A percentile compares a stretch with the other conserved stretches of the same genome.
phyloP scores from a whole-genome alignment of 2,797 vertebrate species.

The Diglossa cyanea region DNA sequence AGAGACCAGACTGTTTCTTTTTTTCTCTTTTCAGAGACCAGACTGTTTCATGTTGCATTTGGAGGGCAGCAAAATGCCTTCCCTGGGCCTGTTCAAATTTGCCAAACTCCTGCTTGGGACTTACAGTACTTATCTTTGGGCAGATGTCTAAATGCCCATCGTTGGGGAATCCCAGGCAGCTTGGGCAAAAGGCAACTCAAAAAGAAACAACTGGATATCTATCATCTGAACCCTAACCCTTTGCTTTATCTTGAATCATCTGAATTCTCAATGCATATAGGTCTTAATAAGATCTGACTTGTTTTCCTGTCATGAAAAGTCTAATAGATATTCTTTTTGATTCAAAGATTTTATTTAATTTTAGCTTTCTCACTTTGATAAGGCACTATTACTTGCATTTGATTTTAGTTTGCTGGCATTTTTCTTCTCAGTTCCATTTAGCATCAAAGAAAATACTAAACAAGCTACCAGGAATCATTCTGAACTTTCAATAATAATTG shows the following conservation, averaged over 20 bases:
- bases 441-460: neutral
- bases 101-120: neutral
- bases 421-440: neutral
- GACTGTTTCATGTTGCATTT: neutral
- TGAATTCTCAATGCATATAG: neutral
- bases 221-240: neutral
- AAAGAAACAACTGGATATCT: neutral
- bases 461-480: neutral
- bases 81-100: neutral
- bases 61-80: neutral
- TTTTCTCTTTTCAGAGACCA: too few relatives aligned
- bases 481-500: neutral
- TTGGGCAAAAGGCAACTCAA: neutral
- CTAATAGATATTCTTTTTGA: neutral
- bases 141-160: neutral
- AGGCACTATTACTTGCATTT: neutral
- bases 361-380: constrained; percentile 18
- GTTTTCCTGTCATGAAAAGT: neutral
- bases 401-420: neutral
- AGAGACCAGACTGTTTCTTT: neutral
- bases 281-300: neutral
- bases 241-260: neutral
- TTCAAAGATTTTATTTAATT: constrained; percentile 37
- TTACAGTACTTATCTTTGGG: neutral
- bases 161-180: neutral